Percentiles rank a stretch among this genome's conserved stretches.
These are phyloP conservation scores for Leptopilina myrica DNA, from an alignment of 2,888 invertebrate genomes.

Conservation along the genomic window DNA sequence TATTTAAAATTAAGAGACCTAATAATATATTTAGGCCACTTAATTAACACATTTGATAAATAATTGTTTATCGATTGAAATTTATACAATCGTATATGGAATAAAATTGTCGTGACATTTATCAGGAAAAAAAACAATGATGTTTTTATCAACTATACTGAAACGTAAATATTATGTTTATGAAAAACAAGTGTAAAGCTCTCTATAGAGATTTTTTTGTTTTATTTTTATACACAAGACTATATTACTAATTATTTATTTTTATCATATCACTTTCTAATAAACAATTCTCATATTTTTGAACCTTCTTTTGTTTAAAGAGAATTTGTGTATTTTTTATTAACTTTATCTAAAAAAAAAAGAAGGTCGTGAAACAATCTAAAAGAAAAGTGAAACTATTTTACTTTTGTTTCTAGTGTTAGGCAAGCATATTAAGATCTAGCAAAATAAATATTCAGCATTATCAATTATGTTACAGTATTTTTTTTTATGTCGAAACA, in stretches of 20 bases:
- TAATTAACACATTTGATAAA: neutral
- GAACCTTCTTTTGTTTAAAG: neutral
- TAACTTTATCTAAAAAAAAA: neutral
- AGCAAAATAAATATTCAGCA: slow-evolving; percentile 7
- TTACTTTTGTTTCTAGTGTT: neutral
- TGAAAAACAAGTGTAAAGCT: neutral
- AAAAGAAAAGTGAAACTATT: neutral
- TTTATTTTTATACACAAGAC: neutral
- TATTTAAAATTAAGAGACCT: neutral
- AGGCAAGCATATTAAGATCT: slow-evolving; percentile 9
- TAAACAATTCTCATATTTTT: neutral
- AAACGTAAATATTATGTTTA: neutral
- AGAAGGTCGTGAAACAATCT: neutral
- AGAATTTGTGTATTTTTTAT: neutral
- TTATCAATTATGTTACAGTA: slow-evolving; percentile 1
- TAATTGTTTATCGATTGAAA: neutral
- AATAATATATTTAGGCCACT: neutral
- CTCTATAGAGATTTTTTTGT: neutral
- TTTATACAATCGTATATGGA: neutral
- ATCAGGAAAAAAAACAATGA: neutral
- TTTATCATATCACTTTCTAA: neutral
- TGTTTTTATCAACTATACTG: neutral
- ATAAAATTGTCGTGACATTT: neutral
- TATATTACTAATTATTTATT: neutral
- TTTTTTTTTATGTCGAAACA: neutral